phyloP scores from a whole-genome alignment of 2,113 vertebrate species.

The Gambusia holbrooki region DNA sequence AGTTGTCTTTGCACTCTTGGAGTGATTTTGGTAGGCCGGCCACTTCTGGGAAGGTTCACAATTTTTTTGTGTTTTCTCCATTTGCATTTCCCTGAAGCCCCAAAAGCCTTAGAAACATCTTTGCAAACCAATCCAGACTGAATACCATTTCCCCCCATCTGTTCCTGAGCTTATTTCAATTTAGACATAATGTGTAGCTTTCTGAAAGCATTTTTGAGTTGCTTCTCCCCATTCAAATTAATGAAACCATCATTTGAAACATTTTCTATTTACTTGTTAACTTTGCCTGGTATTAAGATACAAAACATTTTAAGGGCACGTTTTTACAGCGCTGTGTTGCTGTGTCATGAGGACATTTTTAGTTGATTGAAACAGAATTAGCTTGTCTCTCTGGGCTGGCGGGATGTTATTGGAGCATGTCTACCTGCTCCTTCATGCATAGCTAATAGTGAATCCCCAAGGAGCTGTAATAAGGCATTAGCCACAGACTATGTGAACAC shows the following conservation, averaged over 20 bases:
- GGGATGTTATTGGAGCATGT: slow-evolving; percentile 60
- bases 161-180: no score
- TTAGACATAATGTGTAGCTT: no score
- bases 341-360: neutral
- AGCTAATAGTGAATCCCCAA: slow-evolving; percentile 54
- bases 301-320: no score
- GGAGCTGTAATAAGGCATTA: slow-evolving; percentile 52
- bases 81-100: no score
- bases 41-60: no score
- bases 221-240: no score
- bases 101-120: neutral
- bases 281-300: neutral
- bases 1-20: no score
- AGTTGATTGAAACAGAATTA: slow-evolving; percentile 49
- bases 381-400: slow-evolving; percentile 40
- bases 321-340: neutral
- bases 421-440: slow-evolving; percentile 61
- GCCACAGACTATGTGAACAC: slow-evolving; percentile 10
- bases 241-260: no score
- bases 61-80: no score
- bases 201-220: no score
- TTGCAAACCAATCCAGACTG: neutral
- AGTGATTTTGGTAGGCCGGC: no score
- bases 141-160: no score
- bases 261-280: neutral